Evolutionary conservation across 2,797 vertebrate species (phyloP).

Genomic region (Ctenopoma kingsleyae): DNA sequence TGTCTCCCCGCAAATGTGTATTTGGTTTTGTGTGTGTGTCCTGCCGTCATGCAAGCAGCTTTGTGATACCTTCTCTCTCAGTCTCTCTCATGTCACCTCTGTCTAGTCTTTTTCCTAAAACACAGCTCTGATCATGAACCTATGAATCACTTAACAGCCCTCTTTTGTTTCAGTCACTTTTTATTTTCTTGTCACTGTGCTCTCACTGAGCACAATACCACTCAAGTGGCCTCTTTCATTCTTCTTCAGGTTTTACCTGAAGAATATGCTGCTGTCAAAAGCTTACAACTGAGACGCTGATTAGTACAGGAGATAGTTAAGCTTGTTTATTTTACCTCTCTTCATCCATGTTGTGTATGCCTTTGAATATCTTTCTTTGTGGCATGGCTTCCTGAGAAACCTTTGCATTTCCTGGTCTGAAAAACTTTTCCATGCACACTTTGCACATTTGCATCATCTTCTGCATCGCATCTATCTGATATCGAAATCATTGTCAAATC

Average conservation of each 20-base stretch:
- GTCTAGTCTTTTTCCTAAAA: slow-evolving; percentile 22
- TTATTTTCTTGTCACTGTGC: slow-evolving; percentile 21
- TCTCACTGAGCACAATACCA: slow-evolving; percentile 16
- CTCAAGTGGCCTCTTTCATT: slow-evolving; percentile 44
- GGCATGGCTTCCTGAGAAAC: not conserved
- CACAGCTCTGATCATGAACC: slow-evolving; percentile 25
- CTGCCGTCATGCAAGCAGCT: slow-evolving; percentile 21
- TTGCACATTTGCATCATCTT: slow-evolving; percentile 23
- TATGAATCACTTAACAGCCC: slow-evolving; percentile 37
- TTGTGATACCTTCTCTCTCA: slow-evolving; percentile 29
- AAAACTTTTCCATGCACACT: not conserved
- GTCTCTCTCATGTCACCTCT: slow-evolving; percentile 13
- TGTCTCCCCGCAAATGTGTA: not conserved
- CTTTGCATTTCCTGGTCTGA: slow-evolving; percentile 1
- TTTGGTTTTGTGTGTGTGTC: slow-evolving; percentile 17
- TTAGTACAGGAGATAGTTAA: not conserved
- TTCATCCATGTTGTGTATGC: not conserved
- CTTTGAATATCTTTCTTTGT: not conserved
- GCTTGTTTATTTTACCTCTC: slow-evolving; percentile 1
- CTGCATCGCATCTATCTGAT: not conserved
- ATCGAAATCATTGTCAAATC: slow-evolving; percentile 33
- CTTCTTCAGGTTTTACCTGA: not conserved
- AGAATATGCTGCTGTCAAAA: not conserved
- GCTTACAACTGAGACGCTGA: slow-evolving; percentile 12
- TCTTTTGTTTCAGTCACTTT: slow-evolving; percentile 41